A percentile compares a stretch with the other conserved stretches of the same genome.
These are phyloP conservation scores for Pandemis heparana DNA, from an alignment of 2,888 invertebrate genomes.

Conservation along the genomic window DNA sequence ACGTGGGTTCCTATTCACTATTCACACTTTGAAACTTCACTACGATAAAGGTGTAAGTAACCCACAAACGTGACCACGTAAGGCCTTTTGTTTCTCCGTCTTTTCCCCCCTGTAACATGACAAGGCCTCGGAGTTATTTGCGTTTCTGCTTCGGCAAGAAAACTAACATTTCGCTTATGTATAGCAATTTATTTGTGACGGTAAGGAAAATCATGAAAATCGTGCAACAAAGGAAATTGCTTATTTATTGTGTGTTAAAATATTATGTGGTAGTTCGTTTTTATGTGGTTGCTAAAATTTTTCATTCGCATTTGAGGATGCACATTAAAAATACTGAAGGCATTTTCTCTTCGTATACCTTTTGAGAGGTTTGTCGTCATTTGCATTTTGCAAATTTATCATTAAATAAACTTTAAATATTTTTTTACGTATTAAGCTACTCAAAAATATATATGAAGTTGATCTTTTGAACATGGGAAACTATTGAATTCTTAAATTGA, in stretches of 20 bases:
- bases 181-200: not conserved
- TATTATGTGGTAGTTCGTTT: not conserved
- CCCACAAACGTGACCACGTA: not conserved
- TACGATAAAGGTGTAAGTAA: not conserved
- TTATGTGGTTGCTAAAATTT: not conserved
- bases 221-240: not conserved
- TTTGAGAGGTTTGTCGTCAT: no score
- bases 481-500: no score
- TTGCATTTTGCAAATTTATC: no score
- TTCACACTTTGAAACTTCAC: not conserved
- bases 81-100: not conserved
- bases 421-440: no score
- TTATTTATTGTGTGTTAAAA: not conserved
- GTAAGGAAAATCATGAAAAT: conserved; percentile 2
- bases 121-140: conserved; percentile 27
- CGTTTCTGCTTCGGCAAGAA: conserved; percentile 16
- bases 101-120: conserved; percentile 11
- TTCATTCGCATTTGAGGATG: not conserved
- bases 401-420: no score
- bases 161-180: conserved; percentile 16
- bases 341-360: not conserved
- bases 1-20: conserved; percentile 27
- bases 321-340: not conserved
- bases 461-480: no score
- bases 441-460: no score